A percentile compares a stretch with the other conserved stretches of the same genome.
Conservation (phyloP, 2,888 invertebrate species). For the Sialis fuliginosa region DNA sequence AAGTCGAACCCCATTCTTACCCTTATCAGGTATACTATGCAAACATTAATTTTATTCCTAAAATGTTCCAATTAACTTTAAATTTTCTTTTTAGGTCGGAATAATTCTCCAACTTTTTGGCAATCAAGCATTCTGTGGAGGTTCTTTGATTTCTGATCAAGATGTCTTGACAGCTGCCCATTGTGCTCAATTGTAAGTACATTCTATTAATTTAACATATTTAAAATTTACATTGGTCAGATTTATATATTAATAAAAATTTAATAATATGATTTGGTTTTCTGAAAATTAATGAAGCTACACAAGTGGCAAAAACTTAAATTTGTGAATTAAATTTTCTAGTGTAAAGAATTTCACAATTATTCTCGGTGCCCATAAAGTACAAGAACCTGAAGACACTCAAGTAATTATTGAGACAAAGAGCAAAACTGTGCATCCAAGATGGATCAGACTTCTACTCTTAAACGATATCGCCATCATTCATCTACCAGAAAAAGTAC, state of each 20-base stretch:
- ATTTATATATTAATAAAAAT: too few relatives aligned
- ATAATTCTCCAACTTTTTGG: not conserved
- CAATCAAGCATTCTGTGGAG: not conserved
- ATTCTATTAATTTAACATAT: too few relatives aligned
- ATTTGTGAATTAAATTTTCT: not conserved
- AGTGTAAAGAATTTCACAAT: constrained; percentile 3
- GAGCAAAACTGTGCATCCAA: constrained; percentile 1
- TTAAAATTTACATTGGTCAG: too few relatives aligned
- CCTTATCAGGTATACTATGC: constrained; percentile 7
- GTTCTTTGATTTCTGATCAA: not conserved
- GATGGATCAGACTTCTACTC: not conserved
- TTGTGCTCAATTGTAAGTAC: not conserved
- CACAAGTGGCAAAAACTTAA: too few relatives aligned
- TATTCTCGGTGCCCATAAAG: constrained; percentile 2
- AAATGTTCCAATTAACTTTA: not conserved
- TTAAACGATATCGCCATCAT: constrained; percentile 3
- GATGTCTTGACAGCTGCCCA: constrained; percentile 1
- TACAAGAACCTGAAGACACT: constrained; percentile 1
- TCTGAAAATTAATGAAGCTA: too few relatives aligned
- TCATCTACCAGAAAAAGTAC: not conserved
- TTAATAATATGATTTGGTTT: too few relatives aligned
- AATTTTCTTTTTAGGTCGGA: not conserved
- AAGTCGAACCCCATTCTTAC: constrained; percentile 7
- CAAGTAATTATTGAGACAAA: not conserved
- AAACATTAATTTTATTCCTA: not conserved